Conservation (phyloP, 30 jellyfish, hydroid and myxozoan species). For the Aurelia aurita region DNA sequence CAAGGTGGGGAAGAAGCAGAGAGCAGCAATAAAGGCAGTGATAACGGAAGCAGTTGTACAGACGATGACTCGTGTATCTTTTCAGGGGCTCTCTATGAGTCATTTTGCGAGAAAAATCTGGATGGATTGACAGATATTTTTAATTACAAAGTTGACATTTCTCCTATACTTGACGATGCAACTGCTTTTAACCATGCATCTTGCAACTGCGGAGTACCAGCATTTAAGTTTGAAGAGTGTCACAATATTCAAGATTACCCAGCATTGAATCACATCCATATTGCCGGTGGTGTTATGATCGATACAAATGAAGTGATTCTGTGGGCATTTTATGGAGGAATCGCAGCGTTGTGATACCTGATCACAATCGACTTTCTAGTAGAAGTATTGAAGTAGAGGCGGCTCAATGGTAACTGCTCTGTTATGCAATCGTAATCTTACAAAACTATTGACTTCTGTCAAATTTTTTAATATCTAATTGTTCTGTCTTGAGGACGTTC, state of each 20-base stretch:
- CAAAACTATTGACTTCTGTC: too few relatives aligned
- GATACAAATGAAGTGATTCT: slow-evolving; percentile 40
- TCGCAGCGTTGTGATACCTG: slow-evolving; percentile 21
- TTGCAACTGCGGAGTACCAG: slow-evolving; percentile 69
- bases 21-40: not conserved
- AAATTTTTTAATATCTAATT: too few relatives aligned
- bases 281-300: slow-evolving; percentile 25
- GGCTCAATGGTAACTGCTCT: too few relatives aligned
- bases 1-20: not conserved
- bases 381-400: too few relatives aligned
- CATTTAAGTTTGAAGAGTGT: slow-evolving; percentile 39
- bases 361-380: too few relatives aligned
- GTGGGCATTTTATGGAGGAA: slow-evolving; percentile 77
- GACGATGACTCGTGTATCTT: not conserved
- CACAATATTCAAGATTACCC: slow-evolving; percentile 66
- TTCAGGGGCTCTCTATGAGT: not conserved
- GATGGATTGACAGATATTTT: slow-evolving; percentile 8
- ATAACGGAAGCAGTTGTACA: not conserved
- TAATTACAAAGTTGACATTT: slow-evolving; percentile 37
- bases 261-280: slow-evolving; percentile 60
- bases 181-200: slow-evolving; percentile 68
- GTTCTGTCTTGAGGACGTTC: too few relatives aligned
- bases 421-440: too few relatives aligned
- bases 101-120: not conserved
- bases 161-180: slow-evolving; percentile 33